phyloP scores from a whole-genome alignment of 37 sponge, comb jelly and placozoan species.

The Hexactinellida sp. region DNA sequence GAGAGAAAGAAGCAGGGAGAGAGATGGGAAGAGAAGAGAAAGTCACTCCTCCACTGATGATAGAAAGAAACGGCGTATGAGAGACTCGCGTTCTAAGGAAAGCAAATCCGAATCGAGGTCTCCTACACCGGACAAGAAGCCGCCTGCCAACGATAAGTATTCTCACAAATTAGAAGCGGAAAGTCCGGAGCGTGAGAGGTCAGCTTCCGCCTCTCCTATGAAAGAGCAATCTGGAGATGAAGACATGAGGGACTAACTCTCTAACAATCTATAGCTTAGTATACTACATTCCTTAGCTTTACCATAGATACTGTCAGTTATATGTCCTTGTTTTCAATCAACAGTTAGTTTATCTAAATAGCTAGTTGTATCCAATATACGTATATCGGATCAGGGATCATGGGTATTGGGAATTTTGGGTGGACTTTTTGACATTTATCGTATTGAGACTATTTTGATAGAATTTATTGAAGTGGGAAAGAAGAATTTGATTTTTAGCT shows the following conservation, averaged over 20 bases:
- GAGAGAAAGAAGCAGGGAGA: slow-evolving; percentile 21
- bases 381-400: no score
- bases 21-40: not conserved
- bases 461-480: no score
- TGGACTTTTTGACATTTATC: no score
- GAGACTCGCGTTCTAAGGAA: not conserved
- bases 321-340: no score
- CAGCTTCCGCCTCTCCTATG: not conserved
- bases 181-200: not conserved
- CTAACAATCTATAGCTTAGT: not conserved
- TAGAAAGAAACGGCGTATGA: not conserved
- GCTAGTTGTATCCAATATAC: no score
- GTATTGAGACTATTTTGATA: no score
- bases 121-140: not conserved
- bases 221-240: not conserved
- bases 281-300: not conserved
- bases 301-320: not conserved
- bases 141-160: not conserved
- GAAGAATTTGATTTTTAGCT: no score
- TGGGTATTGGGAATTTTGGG: no score
- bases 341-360: no score
- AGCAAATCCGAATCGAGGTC: slow-evolving; percentile 14
- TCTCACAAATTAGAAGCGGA: not conserved
- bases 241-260: not conserved
- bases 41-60: not conserved